A percentile compares a stretch with the other conserved stretches of the same genome.
Conservation (phyloP, 2,888 invertebrate genomes). For the Idaea aversata region DNA sequence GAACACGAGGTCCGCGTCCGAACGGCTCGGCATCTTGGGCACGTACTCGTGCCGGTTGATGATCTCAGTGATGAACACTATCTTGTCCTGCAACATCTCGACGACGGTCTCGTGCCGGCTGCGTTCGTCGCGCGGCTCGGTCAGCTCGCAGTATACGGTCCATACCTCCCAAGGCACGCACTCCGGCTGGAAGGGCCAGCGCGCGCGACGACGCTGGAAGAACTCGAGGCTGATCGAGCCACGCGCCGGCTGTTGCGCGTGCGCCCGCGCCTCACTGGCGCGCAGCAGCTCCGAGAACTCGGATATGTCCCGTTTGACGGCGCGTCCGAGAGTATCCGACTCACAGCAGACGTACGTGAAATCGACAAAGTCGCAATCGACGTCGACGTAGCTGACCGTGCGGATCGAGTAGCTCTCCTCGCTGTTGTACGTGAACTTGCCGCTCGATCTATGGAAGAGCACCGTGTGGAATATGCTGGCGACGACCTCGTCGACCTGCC, state of each 20-base stretch:
- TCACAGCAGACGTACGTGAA: conserved; percentile 98
- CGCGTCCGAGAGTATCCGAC: conserved; percentile 87
- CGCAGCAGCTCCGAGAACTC: conserved; percentile 89
- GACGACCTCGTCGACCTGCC: conserved; percentile 95
- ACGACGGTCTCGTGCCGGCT: conserved; percentile 93
- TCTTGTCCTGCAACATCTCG: conserved; percentile 94
- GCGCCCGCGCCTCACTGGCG: conserved; percentile 81
- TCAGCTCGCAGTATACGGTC: conserved; percentile 95
- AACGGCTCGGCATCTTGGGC: conserved; percentile 96
- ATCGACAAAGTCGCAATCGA: conserved; percentile 98
- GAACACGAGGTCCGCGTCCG: conserved; percentile 95
- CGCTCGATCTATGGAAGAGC: conserved; percentile 92
- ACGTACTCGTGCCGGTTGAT: conserved; percentile 98
- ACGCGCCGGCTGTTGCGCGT: conserved; percentile 82
- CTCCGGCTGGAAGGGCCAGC: conserved; percentile 95
- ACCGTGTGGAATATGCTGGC: conserved; percentile 96
- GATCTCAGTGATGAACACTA: conserved; percentile 95
- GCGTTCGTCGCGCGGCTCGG: conserved; percentile 91
- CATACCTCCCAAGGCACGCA: conserved; percentile 99
- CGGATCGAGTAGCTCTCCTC: conserved; percentile 98
- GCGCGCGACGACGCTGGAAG: conserved; percentile 93
- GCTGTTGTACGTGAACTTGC: conserved; percentile 96
- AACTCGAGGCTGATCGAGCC: conserved; percentile 97
- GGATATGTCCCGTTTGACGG: conserved; percentile 87
- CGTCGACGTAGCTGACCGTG: conserved; percentile 96